These are phyloP conservation scores for Ennomos erosarius DNA, from an alignment of 2,888 invertebrate species.

Conservation along the genomic window DNA sequence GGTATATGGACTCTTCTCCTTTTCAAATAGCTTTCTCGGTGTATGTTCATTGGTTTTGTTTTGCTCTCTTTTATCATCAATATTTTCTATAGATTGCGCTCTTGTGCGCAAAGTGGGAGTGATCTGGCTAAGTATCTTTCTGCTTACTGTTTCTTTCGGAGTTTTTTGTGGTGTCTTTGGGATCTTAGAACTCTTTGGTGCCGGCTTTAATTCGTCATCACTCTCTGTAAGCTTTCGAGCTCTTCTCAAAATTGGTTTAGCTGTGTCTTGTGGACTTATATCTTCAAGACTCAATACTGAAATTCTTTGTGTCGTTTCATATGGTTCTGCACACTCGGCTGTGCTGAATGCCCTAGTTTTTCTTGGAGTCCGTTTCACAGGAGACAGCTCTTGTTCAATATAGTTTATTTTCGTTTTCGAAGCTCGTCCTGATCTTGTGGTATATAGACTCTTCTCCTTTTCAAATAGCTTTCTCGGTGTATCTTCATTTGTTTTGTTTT, in stretches of 20 bases:
- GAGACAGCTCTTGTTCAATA: conserved; percentile 62
- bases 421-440: conserved; percentile 62
- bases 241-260: conserved; percentile 44
- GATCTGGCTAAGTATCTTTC: conserved; percentile 66
- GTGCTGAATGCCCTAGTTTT: conserved; percentile 37
- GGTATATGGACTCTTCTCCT: conserved; percentile 51
- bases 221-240: conserved; percentile 54
- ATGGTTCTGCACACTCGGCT: conserved; percentile 43
- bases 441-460: conserved; percentile 51
- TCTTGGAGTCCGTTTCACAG: conserved; percentile 60
- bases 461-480: conserved; percentile 71
- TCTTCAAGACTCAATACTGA: conserved; percentile 15
- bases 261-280: not conserved
- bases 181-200: conserved; percentile 46
- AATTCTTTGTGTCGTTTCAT: conserved; percentile 38
- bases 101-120: conserved; percentile 69
- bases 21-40: conserved; percentile 68
- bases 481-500: conserved; percentile 51
- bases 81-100: conserved; percentile 69
- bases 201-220: conserved; percentile 68
- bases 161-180: conserved; percentile 52
- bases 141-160: conserved; percentile 61
- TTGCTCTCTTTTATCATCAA: conserved; percentile 58
- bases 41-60: conserved; percentile 37
- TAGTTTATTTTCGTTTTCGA: conserved; percentile 58